A percentile compares a stretch with the other conserved stretches of the same genome.
These are phyloP conservation scores for Mantis religiosa DNA, from an alignment of 2,888 invertebrate genomes.

Conservation along the genomic window DNA sequence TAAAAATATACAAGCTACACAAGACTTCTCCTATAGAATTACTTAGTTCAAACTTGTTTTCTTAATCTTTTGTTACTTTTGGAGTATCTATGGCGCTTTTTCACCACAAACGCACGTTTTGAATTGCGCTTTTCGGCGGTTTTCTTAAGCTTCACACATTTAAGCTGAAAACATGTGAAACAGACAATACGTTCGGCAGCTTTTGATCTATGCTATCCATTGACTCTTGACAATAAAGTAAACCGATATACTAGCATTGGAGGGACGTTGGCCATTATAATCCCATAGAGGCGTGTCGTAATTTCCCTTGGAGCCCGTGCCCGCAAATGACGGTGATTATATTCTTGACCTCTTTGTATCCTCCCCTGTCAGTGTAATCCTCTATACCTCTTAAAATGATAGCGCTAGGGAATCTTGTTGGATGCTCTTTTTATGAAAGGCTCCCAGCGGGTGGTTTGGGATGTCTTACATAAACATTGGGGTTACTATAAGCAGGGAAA, in stretches of 20 bases:
- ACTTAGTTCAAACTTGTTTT: too few species aligned
- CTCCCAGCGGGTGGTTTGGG: not conserved
- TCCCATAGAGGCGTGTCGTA: not conserved
- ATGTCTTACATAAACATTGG: not conserved
- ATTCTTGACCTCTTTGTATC: not conserved
- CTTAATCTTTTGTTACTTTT: too few species aligned
- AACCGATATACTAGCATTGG: not conserved
- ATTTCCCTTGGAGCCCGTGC: not conserved
- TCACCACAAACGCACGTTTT: too few species aligned
- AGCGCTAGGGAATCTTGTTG: not conserved
- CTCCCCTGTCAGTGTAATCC: not conserved
- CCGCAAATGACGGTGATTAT: not conserved
- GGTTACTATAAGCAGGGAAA: not conserved
- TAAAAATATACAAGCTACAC: too few species aligned
- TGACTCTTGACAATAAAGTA: not conserved
- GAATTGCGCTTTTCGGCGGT: not conserved
- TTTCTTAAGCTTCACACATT: not conserved
- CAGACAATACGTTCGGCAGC: not conserved
- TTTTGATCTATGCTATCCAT: not conserved
- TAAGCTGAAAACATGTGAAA: not conserved
- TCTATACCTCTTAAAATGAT: not conserved
- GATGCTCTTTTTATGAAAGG: not conserved
- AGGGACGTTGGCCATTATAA: not conserved
- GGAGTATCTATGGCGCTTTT: too few species aligned
- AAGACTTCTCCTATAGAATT: too few species aligned